A percentile compares a stretch with the other conserved stretches of the same genome.
Evolutionary conservation across 2,888 invertebrate species (phyloP).

Genomic region (Volucella zonaria): DNA sequence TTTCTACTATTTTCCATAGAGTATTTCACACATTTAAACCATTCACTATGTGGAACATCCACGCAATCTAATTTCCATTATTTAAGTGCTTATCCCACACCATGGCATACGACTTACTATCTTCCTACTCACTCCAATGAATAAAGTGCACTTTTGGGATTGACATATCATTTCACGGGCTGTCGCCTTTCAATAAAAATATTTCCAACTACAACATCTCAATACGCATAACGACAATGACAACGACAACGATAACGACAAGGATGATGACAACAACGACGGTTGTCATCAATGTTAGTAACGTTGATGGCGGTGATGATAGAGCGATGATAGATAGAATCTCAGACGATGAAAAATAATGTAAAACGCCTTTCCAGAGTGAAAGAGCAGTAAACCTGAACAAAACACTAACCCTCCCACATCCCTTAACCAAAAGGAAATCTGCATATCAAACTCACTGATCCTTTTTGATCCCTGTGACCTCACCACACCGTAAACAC

Average conservation of each 20-base stretch:
- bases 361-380: constrained; percentile 54
- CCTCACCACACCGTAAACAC: constrained; percentile 41
- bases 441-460: constrained; percentile 74
- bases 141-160: constrained; percentile 80
- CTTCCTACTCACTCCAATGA: neutral
- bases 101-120: constrained; percentile 14
- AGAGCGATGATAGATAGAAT: constrained; percentile 57
- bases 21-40: constrained; percentile 3
- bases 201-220: constrained; percentile 77
- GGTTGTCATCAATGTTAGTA: neutral
- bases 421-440: constrained; percentile 37
- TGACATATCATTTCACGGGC: constrained; percentile 83
- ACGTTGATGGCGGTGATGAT: constrained; percentile 52
- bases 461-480: constrained; percentile 74
- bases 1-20: neutral
- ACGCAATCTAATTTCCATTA: constrained; percentile 50
- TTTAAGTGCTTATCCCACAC: constrained; percentile 35
- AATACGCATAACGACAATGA: constrained; percentile 27
- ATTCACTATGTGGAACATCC: neutral
- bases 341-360: constrained; percentile 65
- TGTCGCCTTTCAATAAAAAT: constrained; percentile 83
- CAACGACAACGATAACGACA: neutral
- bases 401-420: constrained; percentile 63
- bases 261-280: constrained; percentile 11
- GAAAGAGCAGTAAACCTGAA: constrained; percentile 23